These are phyloP conservation scores for Tachyglossus aculeatus DNA, from an alignment of 2,797 vertebrate species.

Conservation along the genomic window DNA sequence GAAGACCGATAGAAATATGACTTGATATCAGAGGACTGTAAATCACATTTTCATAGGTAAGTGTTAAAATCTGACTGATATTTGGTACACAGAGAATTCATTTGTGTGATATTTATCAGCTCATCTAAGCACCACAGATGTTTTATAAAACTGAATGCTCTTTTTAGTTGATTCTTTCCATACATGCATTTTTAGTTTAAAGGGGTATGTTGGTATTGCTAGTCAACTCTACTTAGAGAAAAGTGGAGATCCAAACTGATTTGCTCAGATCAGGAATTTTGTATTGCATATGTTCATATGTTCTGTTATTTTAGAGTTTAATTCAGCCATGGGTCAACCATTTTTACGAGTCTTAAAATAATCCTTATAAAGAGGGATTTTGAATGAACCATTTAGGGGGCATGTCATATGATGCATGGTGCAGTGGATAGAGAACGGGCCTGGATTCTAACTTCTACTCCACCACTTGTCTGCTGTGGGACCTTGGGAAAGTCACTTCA, in stretches of 20 bases:
- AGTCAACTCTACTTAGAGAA: not conserved
- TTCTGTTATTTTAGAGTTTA: not conserved
- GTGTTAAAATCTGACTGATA: conserved; percentile 63
- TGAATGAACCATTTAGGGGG: conserved; percentile 65
- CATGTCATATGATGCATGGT: no score
- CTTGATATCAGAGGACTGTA: conserved; percentile 48
- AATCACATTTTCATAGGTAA: conserved; percentile 50
- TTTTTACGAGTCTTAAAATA: conserved; percentile 32
- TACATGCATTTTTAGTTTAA: conserved; percentile 1
- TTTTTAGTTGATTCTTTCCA: conserved; percentile 29
- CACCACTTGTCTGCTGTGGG: no score
- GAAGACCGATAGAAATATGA: conserved; percentile 39
- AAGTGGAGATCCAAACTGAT: conserved; percentile 2
- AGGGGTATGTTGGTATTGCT: conserved; percentile 11
- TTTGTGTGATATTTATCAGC: conserved; percentile 48
- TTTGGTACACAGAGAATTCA: conserved; percentile 44
- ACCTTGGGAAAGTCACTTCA: no score
- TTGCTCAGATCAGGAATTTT: not conserved
- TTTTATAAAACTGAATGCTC: conserved; percentile 43
- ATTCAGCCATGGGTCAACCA: not conserved
- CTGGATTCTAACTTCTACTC: no score
- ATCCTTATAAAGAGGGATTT: conserved; percentile 65
- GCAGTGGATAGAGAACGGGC: no score
- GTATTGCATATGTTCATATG: not conserved
- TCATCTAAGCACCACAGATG: conserved; percentile 44